Evolutionary conservation across 2,113 vertebrate species (phyloP).

Genomic region (Prochilodus magdalenae): DNA sequence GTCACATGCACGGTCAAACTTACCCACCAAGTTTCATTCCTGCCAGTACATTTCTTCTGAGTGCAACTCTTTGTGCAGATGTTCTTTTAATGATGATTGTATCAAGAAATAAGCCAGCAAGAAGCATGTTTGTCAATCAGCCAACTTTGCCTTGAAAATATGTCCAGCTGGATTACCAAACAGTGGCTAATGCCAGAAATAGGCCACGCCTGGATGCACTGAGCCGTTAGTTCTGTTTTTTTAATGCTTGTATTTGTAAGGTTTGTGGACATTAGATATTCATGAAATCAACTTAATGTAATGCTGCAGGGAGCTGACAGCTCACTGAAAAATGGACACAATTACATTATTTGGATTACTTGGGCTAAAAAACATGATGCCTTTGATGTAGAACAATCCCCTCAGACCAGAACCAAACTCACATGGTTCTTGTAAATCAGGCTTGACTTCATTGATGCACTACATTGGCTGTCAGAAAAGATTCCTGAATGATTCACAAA

Average conservation of each 20-base stretch:
- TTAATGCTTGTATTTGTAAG: neutral
- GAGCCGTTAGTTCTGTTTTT: neutral
- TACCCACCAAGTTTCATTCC: no score
- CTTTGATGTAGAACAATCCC: neutral
- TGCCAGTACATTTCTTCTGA: no score
- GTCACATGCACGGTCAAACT: no score
- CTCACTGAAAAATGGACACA: neutral
- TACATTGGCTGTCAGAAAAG: no score
- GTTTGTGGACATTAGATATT: neutral
- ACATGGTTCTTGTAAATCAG: no score
- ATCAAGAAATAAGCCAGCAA: no score
- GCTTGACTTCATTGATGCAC: no score
- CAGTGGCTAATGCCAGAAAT: neutral
- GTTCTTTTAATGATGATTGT: no score
- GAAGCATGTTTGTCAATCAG: neutral
- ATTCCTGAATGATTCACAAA: no score
- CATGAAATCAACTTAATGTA: neutral
- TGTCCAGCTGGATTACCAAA: neutral
- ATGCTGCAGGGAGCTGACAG: neutral
- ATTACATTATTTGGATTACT: neutral
- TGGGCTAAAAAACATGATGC: neutral
- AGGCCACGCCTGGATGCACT: neutral
- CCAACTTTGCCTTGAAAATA: neutral
- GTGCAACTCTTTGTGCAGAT: no score
- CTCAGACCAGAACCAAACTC: neutral